A percentile compares a stretch with the other conserved stretches of the same genome.
These are phyloP conservation scores for Ommatoiulus sabulosus DNA, from an alignment of 2,888 invertebrate species.

Conservation along the genomic window DNA sequence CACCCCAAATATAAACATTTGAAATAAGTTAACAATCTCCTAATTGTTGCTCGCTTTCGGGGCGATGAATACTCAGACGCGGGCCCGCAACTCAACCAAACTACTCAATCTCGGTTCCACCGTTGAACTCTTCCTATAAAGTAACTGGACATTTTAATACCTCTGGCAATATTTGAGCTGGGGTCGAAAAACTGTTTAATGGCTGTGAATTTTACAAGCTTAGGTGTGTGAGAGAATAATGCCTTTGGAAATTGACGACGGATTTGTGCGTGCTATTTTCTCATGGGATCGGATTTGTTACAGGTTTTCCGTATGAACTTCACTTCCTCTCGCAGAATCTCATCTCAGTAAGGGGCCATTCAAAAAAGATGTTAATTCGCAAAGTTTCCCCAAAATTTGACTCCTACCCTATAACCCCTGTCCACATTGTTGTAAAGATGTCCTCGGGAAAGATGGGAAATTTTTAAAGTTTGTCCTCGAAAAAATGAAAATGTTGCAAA, in stretches of 20 bases:
- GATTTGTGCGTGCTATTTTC: too few species aligned
- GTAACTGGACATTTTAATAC: not conserved
- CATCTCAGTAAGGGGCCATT: too few species aligned
- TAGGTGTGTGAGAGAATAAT: not conserved
- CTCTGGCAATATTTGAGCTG: not conserved
- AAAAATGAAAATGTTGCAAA: too few species aligned
- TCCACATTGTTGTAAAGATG: too few species aligned
- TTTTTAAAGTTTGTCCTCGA: too few species aligned
- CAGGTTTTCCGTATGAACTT: too few species aligned
- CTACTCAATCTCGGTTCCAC: not conserved
- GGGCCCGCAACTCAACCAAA: not conserved
- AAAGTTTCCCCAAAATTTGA: too few species aligned
- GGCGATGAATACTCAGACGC: not conserved
- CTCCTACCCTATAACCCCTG: too few species aligned
- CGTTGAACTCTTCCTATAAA: not conserved
- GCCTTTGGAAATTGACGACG: not conserved
- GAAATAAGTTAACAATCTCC: conserved; percentile 14
- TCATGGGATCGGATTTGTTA: not conserved
- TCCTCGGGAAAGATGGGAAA: too few species aligned
- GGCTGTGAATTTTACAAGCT: not conserved
- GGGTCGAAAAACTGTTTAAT: not conserved
- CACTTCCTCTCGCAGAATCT: too few species aligned
- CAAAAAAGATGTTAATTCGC: too few species aligned
- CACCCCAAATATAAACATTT: conserved; percentile 36
- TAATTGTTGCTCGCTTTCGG: not conserved